Evolutionary conservation across 2,888 invertebrate species (phyloP).

Genomic region (Nephrocerus scutellatus): DNA sequence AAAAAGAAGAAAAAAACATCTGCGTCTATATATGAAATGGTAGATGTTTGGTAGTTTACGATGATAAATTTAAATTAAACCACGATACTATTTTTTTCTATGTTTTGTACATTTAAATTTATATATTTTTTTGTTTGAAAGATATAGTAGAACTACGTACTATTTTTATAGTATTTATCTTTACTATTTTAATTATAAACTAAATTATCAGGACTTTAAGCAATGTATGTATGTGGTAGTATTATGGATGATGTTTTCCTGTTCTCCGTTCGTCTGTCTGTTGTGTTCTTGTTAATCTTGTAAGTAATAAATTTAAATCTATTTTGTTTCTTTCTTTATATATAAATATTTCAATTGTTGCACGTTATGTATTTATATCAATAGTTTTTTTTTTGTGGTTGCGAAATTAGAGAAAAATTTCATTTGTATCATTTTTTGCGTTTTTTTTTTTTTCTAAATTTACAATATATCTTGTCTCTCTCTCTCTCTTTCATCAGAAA

Average conservation of each 20-base stretch:
- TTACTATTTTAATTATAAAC: conserved; percentile 20
- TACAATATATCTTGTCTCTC: conserved; percentile 8
- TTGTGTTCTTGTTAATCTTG: too few relatives aligned
- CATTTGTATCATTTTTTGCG: conserved; percentile 10
- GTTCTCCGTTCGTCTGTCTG: too few relatives aligned
- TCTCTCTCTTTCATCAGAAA: too few relatives aligned
- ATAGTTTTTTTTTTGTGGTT: conserved; percentile 12
- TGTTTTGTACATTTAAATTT: conserved; percentile 21
- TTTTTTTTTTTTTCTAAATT: too few relatives aligned
- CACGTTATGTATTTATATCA: too few relatives aligned
- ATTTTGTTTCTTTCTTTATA: too few relatives aligned
- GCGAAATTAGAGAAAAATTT: conserved; percentile 15
- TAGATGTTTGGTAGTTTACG: too few relatives aligned
- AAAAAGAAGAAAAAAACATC: conserved; percentile 32
- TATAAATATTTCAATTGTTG: too few relatives aligned
- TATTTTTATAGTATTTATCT: conserved; percentile 25
- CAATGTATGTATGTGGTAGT: conserved; percentile 10
- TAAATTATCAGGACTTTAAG: conserved; percentile 20
- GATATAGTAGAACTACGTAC: too few relatives aligned
- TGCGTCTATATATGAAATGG: conserved; percentile 23
- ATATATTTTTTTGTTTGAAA: conserved; percentile 27
- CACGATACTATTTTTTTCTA: conserved; percentile 14
- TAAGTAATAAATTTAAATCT: too few relatives aligned
- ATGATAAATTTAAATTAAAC: conserved; percentile 18
- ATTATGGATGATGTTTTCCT: conserved; percentile 16